Evolutionary conservation across 2,888 invertebrate genomes (phyloP), one percentile per base, ranked within the genome.

Genomic region (Imbricaverruca yamaguchii): DNA sequence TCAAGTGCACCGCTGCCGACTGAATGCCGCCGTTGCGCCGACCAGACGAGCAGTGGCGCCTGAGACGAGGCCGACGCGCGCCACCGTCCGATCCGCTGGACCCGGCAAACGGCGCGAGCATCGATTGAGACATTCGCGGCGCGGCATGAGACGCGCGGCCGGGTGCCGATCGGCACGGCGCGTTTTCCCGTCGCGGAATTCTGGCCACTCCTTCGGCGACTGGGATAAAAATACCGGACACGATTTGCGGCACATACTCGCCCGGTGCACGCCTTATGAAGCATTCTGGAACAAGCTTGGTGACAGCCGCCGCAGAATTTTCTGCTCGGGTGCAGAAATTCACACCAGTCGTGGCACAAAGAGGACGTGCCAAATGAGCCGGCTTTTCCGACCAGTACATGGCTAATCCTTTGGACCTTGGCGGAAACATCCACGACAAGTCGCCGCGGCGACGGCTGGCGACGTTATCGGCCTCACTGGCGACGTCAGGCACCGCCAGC

Each of bases 271-370:
- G 55, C 74, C 53, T 55, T 74, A 55, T 55, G 55, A 53, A 53
- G 74, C 74, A 53, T n/a, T 55, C 15, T 74, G 15, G 8, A 8
- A 55, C 74, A 74, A 55, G 74, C 55, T 55, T 55, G 74, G 21
- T 74, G 74, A 74, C 74, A 74, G 74, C 53, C 10, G 10, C 7
- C 10, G 15, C 21, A 21, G 55, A 53, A 21, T 74, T 74, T 74
- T 74, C 55, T 21, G 74, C 74, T 74, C 74, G 74, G 74, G 55
- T 55, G 74, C 74, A 74, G 53, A 74, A 74, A 55, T 74, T 74
- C 74, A 74, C 74, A 55, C 74, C 53, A 74, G 74, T 18, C 53
- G 53, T 11, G 74, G 53, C 74, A 74, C 74, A 21, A 74, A 55
- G 53, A 74, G 6, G 55, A 55, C 53, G 18, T 9, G 39, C 53